Percentiles rank a stretch among this genome's conserved stretches.
Evolutionary conservation across 2,113 vertebrate species (phyloP).

Genomic region (Leucosticte australis): DNA sequence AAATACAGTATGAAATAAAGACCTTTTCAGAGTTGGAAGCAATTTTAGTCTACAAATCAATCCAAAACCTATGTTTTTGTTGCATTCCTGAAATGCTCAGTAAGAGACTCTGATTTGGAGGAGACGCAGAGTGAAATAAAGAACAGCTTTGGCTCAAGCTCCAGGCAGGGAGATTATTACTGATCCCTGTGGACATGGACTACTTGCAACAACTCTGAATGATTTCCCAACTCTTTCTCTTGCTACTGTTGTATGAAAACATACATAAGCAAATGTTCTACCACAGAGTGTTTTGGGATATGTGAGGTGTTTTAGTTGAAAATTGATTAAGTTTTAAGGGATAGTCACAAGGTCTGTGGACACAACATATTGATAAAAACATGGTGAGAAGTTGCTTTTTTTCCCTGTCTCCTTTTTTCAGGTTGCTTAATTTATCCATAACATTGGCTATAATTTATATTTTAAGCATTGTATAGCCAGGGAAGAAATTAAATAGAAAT

Average conservation of each 20-base stretch:
- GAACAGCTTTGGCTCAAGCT: neutral
- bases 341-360: neutral
- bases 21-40: slow-evolving; percentile 1
- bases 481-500: neutral
- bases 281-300: neutral
- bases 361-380: neutral
- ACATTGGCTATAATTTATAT: neutral
- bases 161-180: neutral
- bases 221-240: neutral
- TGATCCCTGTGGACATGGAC: neutral
- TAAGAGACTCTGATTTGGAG: neutral
- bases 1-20: neutral
- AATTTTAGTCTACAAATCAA: neutral
- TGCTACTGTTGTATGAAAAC: slow-evolving; percentile 41
- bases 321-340: neutral
- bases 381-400: neutral
- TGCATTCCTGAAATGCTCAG: slow-evolving; percentile 2
- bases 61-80: slow-evolving; percentile 23
- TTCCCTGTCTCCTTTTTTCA: neutral
- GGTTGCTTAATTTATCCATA: neutral
- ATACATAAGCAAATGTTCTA: neutral
- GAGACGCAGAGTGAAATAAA: slow-evolving; percentile 6
- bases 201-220: neutral
- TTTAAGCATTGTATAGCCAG: neutral
- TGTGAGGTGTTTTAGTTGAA: neutral